Evolutionary conservation across 1,140 invertebrate genomes (phyloP), one percentile per base, ranked within the genome.

Genomic region (Ceratina calcarata): DNA sequence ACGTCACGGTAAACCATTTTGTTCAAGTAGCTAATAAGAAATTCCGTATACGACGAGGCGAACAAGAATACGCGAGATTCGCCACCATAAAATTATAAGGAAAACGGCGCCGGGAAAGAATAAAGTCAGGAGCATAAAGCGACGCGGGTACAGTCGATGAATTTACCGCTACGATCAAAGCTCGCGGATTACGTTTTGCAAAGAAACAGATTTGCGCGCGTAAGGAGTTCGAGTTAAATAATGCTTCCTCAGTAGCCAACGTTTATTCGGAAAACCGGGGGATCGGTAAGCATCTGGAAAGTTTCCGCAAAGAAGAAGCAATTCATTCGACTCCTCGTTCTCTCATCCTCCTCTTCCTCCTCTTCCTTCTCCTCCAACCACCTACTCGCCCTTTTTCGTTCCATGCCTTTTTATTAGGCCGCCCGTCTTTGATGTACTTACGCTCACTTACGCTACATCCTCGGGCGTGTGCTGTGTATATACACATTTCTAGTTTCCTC

Each of bases 371-470:
- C 27, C 27, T 32, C 27, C 27, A 4, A 2, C 27, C 27, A 32
- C 27, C 27, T 20, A 22, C 37, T 10, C 6, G 37, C 37, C 27
- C 22, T 45, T 51, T 55, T 32, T 6, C 3, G 12, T 57, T 51
- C 32, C 37, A 7, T 18, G n/a, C 20, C 64, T 66, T 66, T 84
- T 85, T 84, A 81, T 77, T 78, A 85, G 67, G 60, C 45, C 73
- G 57, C 58, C 57, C 37, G 73, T 67, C 67, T 85, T 84, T 85
- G 69, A 84, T 81, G 73, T 81, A 37, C 66, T 80, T 66, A 81
- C 67, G 69, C 72, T 68, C 68, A 58, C 70, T 82, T 83, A 72
- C 67, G 55, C 37, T 64, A 60, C 64, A 57, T 77, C 32, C 22
- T 65, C 66, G 61, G 51, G 24, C 65, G 45, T 57, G 67, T 45